These are phyloP conservation scores for Pteronura brasiliensis DNA, from an alignment of 2,113 vertebrate genomes.

Conservation along the genomic window DNA sequence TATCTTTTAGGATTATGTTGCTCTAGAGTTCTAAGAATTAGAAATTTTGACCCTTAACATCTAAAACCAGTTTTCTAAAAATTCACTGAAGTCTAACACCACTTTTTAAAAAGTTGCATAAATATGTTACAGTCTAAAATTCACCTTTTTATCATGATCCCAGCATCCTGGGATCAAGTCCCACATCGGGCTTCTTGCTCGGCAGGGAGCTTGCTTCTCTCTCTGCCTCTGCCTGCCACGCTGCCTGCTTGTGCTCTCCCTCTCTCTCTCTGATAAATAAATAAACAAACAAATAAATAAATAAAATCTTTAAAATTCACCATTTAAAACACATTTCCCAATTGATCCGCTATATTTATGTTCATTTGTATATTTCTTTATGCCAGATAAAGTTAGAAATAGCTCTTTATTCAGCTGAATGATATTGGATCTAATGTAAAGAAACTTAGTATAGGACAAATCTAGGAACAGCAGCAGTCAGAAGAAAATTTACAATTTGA, in stretches of 20 bases:
- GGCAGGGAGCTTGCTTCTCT: too few relatives aligned
- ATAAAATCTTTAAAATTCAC: not conserved
- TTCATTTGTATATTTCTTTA: not conserved
- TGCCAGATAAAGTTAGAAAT: not conserved
- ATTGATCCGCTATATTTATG: not conserved
- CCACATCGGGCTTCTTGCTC: too few relatives aligned
- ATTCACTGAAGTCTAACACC: not conserved
- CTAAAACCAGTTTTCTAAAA: not conserved
- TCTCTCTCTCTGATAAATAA: too few relatives aligned
- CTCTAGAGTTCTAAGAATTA: not conserved
- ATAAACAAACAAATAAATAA: too few relatives aligned
- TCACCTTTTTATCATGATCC: not conserved
- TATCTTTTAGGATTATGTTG: not conserved
- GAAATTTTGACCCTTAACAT: not conserved
- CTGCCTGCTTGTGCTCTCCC: too few relatives aligned
- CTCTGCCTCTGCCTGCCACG: too few relatives aligned
- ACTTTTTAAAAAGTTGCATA: slow-evolving; percentile 1
- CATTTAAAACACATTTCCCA: slow-evolving; percentile 30
- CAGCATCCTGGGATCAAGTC: too few relatives aligned
- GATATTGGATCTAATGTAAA: not conserved
- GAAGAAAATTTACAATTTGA: not conserved
- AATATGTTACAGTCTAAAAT: not conserved
- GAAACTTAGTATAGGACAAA: not conserved
- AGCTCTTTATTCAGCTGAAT: not conserved
- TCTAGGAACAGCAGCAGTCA: not conserved